These are phyloP conservation scores for Echeneis naucrates DNA, from an alignment of 2,797 vertebrate genomes.

Conservation along the genomic window DNA sequence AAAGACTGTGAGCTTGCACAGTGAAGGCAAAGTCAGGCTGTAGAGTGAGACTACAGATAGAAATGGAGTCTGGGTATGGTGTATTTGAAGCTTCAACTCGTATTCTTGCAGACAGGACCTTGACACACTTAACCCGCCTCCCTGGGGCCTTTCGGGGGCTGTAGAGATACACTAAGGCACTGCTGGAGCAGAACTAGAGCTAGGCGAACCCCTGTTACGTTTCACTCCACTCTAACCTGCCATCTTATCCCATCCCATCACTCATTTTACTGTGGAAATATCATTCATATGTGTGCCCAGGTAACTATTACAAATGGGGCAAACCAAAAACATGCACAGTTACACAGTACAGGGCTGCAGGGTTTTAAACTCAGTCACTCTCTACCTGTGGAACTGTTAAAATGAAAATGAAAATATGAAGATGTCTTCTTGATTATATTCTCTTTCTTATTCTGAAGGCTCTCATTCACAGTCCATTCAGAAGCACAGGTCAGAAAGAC, in stretches of 20 bases:
- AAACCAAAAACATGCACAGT: conserved; percentile 34
- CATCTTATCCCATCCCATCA: conserved; percentile 68
- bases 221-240: conserved; percentile 52
- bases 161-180: conserved; percentile 61
- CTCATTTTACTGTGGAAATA: conserved; percentile 69
- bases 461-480: too few relatives aligned
- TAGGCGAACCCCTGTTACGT: conserved; percentile 51
- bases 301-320: conserved; percentile 55
- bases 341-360: conserved; percentile 28
- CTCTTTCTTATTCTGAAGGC: too few relatives aligned
- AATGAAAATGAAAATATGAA: background rate
- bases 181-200: conserved; percentile 67
- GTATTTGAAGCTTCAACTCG: conserved; percentile 69
- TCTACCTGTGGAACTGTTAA: background rate
- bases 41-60: conserved; percentile 34
- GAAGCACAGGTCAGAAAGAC: too few relatives aligned
- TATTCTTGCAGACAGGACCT: conserved; percentile 67
- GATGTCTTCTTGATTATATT: too few relatives aligned
- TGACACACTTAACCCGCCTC: conserved; percentile 75
- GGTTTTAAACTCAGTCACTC: conserved; percentile 2
- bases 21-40: conserved; percentile 35
- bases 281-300: conserved; percentile 63
- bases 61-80: conserved; percentile 34
- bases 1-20: conserved; percentile 47
- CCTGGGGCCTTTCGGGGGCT: conserved; percentile 49